Conservation (phyloP, 2,113 vertebrate species). For the Malurus melanocephalus region DNA sequence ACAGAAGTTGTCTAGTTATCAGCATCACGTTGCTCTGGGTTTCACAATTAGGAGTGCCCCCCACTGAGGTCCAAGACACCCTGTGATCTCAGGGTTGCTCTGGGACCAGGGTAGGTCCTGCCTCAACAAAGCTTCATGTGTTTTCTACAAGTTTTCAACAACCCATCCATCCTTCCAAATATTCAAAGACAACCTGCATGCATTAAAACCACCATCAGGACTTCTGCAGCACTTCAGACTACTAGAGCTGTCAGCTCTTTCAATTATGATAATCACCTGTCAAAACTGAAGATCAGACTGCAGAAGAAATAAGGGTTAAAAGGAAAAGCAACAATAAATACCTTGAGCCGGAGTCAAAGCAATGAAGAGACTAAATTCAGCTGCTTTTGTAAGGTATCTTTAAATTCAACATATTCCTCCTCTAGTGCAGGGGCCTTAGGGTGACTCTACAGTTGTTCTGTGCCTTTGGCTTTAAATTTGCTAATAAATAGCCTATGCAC, state of each 20-base stretch:
- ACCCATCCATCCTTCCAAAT: not conserved
- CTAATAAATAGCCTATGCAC: not conserved
- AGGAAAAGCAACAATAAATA: not conserved
- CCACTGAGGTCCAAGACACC: not conserved
- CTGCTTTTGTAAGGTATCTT: not conserved
- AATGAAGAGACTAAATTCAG: not conserved
- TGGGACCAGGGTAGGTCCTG: not conserved
- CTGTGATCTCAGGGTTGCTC: not conserved
- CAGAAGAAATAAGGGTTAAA: conserved; percentile 22
- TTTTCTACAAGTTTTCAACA: not conserved
- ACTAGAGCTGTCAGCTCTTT: not conserved
- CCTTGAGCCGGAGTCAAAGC: not conserved
- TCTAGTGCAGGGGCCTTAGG: not conserved
- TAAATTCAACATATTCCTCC: not conserved
- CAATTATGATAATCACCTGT: not conserved
- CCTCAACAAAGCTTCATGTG: accelerated
- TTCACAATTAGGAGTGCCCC: not conserved
- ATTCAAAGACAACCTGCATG: not conserved
- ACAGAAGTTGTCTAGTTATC: not conserved
- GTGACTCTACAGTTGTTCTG: not conserved
- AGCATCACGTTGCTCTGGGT: not conserved
- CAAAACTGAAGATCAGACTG: conserved; percentile 18
- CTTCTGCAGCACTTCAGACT: not conserved
- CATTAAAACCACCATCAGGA: not conserved
- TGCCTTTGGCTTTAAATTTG: conserved; percentile 28